Percentiles rank a stretch among this genome's conserved stretches.
These are phyloP conservation scores for Drosophila biarmipes DNA, from an alignment of 1,140 invertebrate species.

Conservation along the genomic window DNA sequence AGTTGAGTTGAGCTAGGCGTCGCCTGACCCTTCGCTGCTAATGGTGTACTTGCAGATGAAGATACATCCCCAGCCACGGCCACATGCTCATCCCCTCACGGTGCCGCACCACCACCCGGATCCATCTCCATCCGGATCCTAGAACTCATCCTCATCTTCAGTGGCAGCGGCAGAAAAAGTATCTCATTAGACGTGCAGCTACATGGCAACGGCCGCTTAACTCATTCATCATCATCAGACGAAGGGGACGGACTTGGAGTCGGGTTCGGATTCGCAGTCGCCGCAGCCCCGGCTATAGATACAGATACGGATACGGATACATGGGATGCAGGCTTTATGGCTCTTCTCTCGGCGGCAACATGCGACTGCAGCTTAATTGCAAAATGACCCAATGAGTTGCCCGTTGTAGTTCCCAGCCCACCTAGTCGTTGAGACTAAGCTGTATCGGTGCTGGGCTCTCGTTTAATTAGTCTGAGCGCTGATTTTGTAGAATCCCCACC, in stretches of 20 bases:
- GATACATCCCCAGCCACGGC: constrained; percentile 34
- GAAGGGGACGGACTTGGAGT: constrained; percentile 5
- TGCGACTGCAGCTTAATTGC: constrained; percentile 71
- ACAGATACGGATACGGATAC: constrained; percentile 42
- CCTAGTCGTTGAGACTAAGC: constrained; percentile 23
- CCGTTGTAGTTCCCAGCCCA: constrained; percentile 8
- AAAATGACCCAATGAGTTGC: constrained; percentile 69
- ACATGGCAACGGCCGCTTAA: constrained; percentile 78
- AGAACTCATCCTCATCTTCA: constrained; percentile 7
- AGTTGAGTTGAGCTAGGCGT: constrained; percentile 44
- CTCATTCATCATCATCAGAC: constrained; percentile 80
- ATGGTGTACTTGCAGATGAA: constrained; percentile 52
- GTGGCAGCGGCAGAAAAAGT: constrained; percentile 59
- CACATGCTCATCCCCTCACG: constrained; percentile 8
- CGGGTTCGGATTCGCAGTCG: constrained; percentile 1
- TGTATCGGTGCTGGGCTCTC: constrained; percentile 6
- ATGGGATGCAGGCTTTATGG: constrained; percentile 25
- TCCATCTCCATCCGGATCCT: background rate
- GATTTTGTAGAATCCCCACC: constrained; percentile 58
- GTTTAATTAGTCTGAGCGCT: constrained; percentile 69
- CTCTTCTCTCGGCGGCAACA: constrained; percentile 23
- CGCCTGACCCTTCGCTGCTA: constrained; percentile 37
- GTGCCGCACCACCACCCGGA: background rate
- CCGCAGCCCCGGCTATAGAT: constrained; percentile 27
- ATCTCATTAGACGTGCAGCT: constrained; percentile 75